phyloP scores from a whole-genome alignment of 1,140 invertebrate genomes.

The Agraylea sexmaculata region DNA sequence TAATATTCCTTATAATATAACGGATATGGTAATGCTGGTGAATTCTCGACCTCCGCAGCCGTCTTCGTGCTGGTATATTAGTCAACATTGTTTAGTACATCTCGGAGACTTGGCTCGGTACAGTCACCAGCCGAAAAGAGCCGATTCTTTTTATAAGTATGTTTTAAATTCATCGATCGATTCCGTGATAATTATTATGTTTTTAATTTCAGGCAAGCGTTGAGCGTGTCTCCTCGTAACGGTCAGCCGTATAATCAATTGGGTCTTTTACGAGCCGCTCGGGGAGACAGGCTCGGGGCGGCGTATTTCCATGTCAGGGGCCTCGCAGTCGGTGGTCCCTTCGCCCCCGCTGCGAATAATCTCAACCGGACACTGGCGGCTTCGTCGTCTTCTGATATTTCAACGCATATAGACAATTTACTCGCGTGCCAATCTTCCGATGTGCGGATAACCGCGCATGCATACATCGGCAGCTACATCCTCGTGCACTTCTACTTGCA shows the following conservation, averaged over 20 bases:
- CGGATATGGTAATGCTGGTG: constrained; percentile 23
- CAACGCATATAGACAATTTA: background rate
- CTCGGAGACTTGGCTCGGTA: constrained; percentile 78
- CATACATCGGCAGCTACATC: constrained; percentile 43
- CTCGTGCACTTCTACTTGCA: constrained; percentile 33
- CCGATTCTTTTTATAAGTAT: constrained; percentile 67
- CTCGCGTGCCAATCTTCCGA: constrained; percentile 1
- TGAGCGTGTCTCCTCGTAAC: constrained; percentile 65
- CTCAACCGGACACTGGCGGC: constrained; percentile 53
- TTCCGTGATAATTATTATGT: too few relatives aligned
- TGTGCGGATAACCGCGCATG: constrained; percentile 41
- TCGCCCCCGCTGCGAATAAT: constrained; percentile 72
- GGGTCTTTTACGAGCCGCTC: constrained; percentile 65
- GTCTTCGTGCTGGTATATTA: constrained; percentile 68
- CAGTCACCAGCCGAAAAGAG: constrained; percentile 63
- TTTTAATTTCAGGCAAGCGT: constrained; percentile 52
- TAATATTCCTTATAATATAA: constrained; percentile 28
- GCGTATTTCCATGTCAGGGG: constrained; percentile 77
- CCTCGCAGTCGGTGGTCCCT: constrained; percentile 68
- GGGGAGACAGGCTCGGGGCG: constrained; percentile 68
- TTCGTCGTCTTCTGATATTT: constrained; percentile 24
- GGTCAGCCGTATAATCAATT: constrained; percentile 84
- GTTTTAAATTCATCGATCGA: too few relatives aligned
- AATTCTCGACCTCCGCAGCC: constrained; percentile 43
- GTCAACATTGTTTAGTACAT: constrained; percentile 78